A percentile compares a stretch with the other conserved stretches of the same genome.
Evolutionary conservation across 2,113 vertebrate genomes (phyloP).

Genomic region (Artemisiospiza belli): DNA sequence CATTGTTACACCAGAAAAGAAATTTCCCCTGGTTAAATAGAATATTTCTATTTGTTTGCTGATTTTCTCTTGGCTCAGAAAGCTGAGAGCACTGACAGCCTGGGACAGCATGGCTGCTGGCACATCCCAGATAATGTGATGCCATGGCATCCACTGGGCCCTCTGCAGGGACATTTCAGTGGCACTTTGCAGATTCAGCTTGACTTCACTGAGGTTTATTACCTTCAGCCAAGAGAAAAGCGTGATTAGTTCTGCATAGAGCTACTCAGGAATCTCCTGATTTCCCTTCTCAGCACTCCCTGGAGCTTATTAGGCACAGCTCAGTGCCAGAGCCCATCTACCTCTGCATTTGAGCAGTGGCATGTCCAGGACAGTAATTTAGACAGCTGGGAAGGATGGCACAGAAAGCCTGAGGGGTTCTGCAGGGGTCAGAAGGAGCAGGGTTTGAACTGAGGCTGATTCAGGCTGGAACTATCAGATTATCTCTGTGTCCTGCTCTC

Average conservation of each 20-base stretch:
- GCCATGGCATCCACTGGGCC: neutral
- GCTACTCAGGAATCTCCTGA: neutral
- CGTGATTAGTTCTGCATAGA: slow-evolving; percentile 10
- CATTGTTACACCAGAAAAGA: neutral
- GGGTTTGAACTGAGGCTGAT: neutral
- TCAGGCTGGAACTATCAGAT: neutral
- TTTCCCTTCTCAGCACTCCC: slow-evolving; percentile 26
- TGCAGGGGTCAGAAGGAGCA: neutral
- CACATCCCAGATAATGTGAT: neutral
- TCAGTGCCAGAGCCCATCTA: slow-evolving; percentile 46
- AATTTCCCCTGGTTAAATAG: neutral
- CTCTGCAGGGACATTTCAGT: neutral
- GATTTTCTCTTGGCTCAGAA: neutral
- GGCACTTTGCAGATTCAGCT: neutral
- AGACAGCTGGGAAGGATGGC: neutral
- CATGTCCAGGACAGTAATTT: neutral
- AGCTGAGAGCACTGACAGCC: neutral
- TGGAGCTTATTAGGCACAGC: slow-evolving; percentile 43
- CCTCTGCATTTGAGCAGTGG: neutral
- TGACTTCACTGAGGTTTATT: slow-evolving; percentile 38
- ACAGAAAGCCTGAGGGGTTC: slow-evolving; percentile 15
- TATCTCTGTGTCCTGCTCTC: neutral
- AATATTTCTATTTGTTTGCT: neutral
- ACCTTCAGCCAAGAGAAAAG: slow-evolving; percentile 23
- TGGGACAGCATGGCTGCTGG: neutral